A percentile compares a stretch with the other conserved stretches of the same genome.
Conservation (phyloP, 2,113 vertebrate genomes). For the Passerina amoena region DNA sequence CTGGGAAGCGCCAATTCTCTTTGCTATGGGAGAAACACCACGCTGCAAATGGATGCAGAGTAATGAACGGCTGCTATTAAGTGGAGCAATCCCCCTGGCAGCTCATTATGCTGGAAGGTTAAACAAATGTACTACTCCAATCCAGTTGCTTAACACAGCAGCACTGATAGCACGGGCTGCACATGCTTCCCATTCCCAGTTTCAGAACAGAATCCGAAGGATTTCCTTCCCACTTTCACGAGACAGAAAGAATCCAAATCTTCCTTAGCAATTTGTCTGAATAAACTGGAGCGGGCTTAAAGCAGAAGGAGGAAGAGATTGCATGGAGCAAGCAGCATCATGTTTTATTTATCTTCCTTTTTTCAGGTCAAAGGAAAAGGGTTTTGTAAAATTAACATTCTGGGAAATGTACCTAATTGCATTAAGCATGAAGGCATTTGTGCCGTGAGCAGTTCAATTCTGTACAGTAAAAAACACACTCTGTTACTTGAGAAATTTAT, state of each 20-base stretch:
- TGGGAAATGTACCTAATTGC: slow-evolving; percentile 37
- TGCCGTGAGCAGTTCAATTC: not conserved
- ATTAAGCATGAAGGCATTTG: not conserved
- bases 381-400: slow-evolving; percentile 41
- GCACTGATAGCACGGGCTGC: not conserved
- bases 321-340: not conserved
- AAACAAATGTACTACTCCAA: slow-evolving; percentile 71
- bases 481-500: not conserved
- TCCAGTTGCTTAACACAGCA: slow-evolving; percentile 55
- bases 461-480: not conserved
- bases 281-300: not conserved
- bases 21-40: slow-evolving; percentile 57
- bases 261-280: slow-evolving; percentile 16
- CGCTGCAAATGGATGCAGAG: slow-evolving; percentile 65
- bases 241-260: not conserved
- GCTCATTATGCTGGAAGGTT: slow-evolving; percentile 71
- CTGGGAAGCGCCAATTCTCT: slow-evolving; percentile 52
- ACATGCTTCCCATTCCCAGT: not conserved
- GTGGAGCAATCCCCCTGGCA: slow-evolving; percentile 70
- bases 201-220: not conserved
- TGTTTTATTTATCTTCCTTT: slow-evolving; percentile 59
- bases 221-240: not conserved
- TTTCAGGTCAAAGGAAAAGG: slow-evolving; percentile 61
- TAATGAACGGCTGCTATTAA: slow-evolving; percentile 67
- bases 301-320: not conserved